Percentiles rank a stretch among this genome's conserved stretches.
Conservation (phyloP, 2,113 vertebrate species). For the Macquaria ambigua region DNA sequence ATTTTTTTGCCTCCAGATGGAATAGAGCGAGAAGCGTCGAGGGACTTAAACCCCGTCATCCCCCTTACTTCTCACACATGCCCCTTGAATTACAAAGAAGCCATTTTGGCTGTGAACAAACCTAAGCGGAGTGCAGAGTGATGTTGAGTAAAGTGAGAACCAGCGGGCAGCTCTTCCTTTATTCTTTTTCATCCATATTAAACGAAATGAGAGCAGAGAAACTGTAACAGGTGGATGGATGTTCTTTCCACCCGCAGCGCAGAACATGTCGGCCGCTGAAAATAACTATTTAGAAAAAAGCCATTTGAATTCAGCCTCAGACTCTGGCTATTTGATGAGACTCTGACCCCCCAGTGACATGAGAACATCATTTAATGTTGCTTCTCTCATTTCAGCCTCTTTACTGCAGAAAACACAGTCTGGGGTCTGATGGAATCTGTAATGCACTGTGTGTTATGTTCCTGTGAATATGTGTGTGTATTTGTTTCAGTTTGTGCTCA, state of each 20-base stretch:
- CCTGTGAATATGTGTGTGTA: not conserved
- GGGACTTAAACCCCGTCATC: slow-evolving; percentile 22
- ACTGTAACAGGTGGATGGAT: slow-evolving; percentile 18
- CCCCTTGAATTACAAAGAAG: slow-evolving; percentile 35
- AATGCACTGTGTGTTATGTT: not conserved
- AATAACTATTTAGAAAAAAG: slow-evolving; percentile 41
- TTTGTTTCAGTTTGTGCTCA: not conserved
- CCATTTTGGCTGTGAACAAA: slow-evolving; percentile 22
- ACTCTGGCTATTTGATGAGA: slow-evolving; percentile 24
- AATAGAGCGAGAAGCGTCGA: not conserved
- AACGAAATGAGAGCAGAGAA: slow-evolving; percentile 39
- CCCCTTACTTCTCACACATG: slow-evolving; percentile 15
- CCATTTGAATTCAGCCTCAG: slow-evolving; percentile 39
- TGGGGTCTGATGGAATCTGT: slow-evolving; percentile 22
- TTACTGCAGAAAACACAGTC: slow-evolving; percentile 16
- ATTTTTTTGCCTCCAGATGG: slow-evolving; percentile 13
- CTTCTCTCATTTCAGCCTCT: slow-evolving; percentile 30
- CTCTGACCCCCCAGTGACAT: not conserved
- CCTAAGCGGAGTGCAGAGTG: not conserved
- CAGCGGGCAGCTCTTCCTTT: slow-evolving; percentile 21
- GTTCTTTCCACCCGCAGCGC: slow-evolving; percentile 29
- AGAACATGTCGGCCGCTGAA: slow-evolving; percentile 15
- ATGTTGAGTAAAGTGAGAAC: slow-evolving; percentile 32
- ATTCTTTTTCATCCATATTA: slow-evolving; percentile 39
- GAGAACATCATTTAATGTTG: slow-evolving; percentile 39